Percentiles rank a stretch among this genome's conserved stretches.
These are phyloP conservation scores for Nineta flava DNA, from an alignment of 2,888 invertebrate species.

Conservation along the genomic window DNA sequence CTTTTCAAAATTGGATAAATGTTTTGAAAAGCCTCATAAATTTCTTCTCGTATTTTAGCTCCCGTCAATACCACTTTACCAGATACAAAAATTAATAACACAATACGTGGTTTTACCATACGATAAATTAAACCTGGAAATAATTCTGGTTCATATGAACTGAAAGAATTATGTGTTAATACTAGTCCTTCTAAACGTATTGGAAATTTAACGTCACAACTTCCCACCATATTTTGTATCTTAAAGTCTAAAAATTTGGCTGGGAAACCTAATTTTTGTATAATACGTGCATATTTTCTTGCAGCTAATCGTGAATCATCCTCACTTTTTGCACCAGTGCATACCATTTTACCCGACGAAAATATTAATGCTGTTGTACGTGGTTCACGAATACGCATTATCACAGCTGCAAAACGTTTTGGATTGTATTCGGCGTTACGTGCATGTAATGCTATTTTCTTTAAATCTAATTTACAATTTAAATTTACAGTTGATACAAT, in stretches of 20 bases:
- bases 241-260: constrained; percentile 67
- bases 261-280: constrained; percentile 64
- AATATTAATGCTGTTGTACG: constrained; percentile 76
- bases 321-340: constrained; percentile 74
- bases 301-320: constrained; percentile 64
- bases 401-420: constrained; percentile 96
- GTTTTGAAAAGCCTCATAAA: constrained; percentile 61
- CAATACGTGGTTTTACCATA: constrained; percentile 68
- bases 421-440: constrained; percentile 99
- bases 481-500: constrained; percentile 97
- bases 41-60: constrained; percentile 57
- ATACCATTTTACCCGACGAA: constrained; percentile 76
- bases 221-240: constrained; percentile 77
- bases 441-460: constrained; percentile 93
- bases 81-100: constrained; percentile 68
- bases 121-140: constrained; percentile 74
- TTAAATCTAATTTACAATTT: constrained; percentile 86
- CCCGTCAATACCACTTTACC: constrained; percentile 74
- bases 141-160: constrained; percentile 66
- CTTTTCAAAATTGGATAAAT: constrained; percentile 65
- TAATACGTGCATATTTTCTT: constrained; percentile 65
- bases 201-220: constrained; percentile 75
- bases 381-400: constrained; percentile 86
- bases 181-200: constrained; percentile 66
- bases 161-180: constrained; percentile 66